phyloP scores from a whole-genome alignment of 2,888 invertebrate genomes.

The Saturnia pavonia region DNA sequence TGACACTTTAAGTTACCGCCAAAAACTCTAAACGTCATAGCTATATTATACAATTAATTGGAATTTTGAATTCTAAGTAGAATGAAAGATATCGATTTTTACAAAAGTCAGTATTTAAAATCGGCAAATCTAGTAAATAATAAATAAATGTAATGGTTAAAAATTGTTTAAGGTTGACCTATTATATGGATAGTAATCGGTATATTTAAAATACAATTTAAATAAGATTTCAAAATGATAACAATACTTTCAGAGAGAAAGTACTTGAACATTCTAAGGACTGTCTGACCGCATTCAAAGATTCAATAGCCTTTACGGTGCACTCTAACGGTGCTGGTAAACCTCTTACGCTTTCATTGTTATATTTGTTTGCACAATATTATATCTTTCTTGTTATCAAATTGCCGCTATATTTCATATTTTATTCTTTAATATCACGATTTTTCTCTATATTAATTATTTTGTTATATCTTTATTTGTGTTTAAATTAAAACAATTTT shows the following conservation, averaged over 20 bases:
- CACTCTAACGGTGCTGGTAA: constrained; percentile 6
- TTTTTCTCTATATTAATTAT: too few relatives aligned
- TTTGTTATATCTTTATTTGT: too few relatives aligned
- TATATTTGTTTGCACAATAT: background rate
- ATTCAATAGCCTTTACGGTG: background rate
- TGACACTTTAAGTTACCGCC: too few relatives aligned
- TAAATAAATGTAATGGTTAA: background rate
- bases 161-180: too few relatives aligned
- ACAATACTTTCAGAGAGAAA: background rate
- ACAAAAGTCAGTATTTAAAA: too few relatives aligned
- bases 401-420: background rate
- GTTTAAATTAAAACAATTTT: too few relatives aligned
- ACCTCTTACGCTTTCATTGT: constrained; percentile 4
- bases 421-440: background rate
- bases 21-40: too few relatives aligned
- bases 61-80: too few relatives aligned
- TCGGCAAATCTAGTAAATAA: background rate
- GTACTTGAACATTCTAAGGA: constrained; percentile 12
- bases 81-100: too few relatives aligned
- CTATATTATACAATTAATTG: too few relatives aligned
- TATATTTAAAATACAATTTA: too few relatives aligned
- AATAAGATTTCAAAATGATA: background rate
- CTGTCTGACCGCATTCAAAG: background rate
- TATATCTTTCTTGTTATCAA: background rate
- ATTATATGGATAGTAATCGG: too few relatives aligned